Percentiles rank a stretch among this genome's conserved stretches.
Conservation (phyloP, 2,797 vertebrate genomes). For the Epinephelus malabaricus region DNA sequence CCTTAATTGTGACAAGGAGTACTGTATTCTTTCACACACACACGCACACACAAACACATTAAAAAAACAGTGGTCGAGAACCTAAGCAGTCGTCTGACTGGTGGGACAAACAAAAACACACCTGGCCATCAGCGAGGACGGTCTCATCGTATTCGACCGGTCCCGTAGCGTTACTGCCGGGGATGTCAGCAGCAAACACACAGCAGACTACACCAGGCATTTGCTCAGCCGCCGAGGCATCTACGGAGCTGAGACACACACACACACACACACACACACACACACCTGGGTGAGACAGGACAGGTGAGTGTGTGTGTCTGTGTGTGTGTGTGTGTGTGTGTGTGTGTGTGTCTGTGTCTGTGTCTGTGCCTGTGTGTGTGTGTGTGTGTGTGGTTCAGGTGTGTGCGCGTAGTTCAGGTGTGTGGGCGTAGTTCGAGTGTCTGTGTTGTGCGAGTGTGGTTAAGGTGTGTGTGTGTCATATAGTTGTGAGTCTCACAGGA, state of each 20-base stretch:
- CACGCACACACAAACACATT: too few relatives aligned
- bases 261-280: slow-evolving; percentile 47
- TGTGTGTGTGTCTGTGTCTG: too few relatives aligned
- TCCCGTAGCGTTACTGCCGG: slow-evolving; percentile 91
- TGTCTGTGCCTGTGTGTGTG: too few relatives aligned
- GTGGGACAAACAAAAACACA: background rate
- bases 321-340: background rate
- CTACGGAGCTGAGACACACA: slow-evolving; percentile 81
- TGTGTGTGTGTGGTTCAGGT: too few relatives aligned
- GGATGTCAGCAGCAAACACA: slow-evolving; percentile 89
- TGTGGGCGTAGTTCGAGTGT: too few relatives aligned
- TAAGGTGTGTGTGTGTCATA: background rate
- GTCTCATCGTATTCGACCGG: slow-evolving; percentile 87
- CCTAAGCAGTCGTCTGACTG: background rate
- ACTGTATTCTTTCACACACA: too few relatives aligned
- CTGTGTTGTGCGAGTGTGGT: too few relatives aligned
- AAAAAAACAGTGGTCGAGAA: background rate
- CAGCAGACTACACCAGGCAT: slow-evolving; percentile 90
- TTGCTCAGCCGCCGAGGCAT: slow-evolving; percentile 84
- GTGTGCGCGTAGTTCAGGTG: too few relatives aligned
- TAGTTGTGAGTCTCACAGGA: slow-evolving; percentile 75
- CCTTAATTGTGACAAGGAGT: too few relatives aligned
- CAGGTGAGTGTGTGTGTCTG: background rate
- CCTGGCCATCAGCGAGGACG: slow-evolving; percentile 88
- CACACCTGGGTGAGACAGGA: slow-evolving; percentile 38